Percentiles rank a stretch among this genome's conserved stretches.
Conservation (phyloP, 2,797 vertebrate species). For the Prionace glauca region DNA sequence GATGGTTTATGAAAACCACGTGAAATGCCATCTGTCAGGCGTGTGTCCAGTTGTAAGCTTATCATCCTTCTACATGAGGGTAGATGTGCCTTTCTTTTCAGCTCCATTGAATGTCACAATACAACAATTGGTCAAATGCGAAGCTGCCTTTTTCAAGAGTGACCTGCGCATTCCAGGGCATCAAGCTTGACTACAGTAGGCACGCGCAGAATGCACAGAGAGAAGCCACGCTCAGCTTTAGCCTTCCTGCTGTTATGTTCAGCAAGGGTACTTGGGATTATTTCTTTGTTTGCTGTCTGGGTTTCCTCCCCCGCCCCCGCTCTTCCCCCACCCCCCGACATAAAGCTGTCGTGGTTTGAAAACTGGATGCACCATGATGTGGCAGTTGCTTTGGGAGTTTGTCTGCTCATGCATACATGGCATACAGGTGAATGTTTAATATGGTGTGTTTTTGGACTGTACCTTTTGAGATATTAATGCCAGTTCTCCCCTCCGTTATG, state of each 20-base stretch:
- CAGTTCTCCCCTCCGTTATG: background rate
- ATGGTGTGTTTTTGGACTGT: background rate
- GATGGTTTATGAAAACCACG: constrained; percentile 67
- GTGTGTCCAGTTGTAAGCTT: constrained; percentile 66
- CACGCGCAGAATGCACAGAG: background rate
- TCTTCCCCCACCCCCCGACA: background rate
- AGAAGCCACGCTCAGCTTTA: background rate
- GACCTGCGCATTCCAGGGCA: constrained; percentile 27
- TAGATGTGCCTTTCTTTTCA: constrained; percentile 48
- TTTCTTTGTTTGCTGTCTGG: constrained; percentile 22
- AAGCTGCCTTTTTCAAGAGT: constrained; percentile 43
- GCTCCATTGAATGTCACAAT: constrained; percentile 43
- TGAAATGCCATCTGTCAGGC: constrained; percentile 73
- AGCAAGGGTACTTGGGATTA: background rate
- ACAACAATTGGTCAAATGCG: constrained; percentile 51
- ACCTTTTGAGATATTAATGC: background rate
- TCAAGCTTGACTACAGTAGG: background rate
- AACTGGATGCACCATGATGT: background rate
- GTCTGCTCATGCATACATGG: background rate
- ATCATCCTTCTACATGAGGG: constrained; percentile 58
- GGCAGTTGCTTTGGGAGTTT: background rate
- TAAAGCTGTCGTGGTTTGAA: constrained; percentile 18
- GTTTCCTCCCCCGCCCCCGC: background rate
- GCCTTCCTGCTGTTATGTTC: background rate
- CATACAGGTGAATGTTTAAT: background rate